Evolutionary conservation across 2,888 invertebrate species (phyloP).

Genomic region (Leptopilina drosophilae): DNA sequence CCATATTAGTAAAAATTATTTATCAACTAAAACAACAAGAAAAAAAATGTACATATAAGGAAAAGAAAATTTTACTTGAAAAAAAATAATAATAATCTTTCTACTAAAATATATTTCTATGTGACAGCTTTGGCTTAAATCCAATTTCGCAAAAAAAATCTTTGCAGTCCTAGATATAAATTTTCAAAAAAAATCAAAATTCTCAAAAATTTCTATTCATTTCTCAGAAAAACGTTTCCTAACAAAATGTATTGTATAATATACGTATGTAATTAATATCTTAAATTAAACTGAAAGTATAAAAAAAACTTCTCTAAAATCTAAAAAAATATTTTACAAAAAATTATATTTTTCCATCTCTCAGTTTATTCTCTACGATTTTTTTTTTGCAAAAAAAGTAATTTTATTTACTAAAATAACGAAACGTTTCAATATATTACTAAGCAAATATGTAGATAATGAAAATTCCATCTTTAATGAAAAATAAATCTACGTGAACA

Average conservation of each 20-base stretch:
- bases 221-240: too few species aligned
- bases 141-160: neutral
- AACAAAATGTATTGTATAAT: too few species aligned
- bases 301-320: too few species aligned
- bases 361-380: too few species aligned
- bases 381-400: too few species aligned
- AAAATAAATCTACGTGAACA: conserved; percentile 8
- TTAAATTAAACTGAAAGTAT: too few species aligned
- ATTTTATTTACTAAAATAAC: too few species aligned
- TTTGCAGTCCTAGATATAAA: neutral
- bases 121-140: conserved; percentile 32
- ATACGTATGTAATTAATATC: too few species aligned
- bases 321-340: too few species aligned
- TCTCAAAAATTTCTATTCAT: neutral
- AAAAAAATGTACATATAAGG: neutral
- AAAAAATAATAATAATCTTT: neutral
- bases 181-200: conserved; percentile 3
- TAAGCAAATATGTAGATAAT: neutral
- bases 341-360: too few species aligned
- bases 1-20: neutral
- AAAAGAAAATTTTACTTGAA: neutral
- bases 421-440: neutral
- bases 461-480: neutral
- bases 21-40: neutral
- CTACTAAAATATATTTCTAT: neutral